Conservation (phyloP, 2,113 vertebrate species). For the Corythaeola cristata region DNA sequence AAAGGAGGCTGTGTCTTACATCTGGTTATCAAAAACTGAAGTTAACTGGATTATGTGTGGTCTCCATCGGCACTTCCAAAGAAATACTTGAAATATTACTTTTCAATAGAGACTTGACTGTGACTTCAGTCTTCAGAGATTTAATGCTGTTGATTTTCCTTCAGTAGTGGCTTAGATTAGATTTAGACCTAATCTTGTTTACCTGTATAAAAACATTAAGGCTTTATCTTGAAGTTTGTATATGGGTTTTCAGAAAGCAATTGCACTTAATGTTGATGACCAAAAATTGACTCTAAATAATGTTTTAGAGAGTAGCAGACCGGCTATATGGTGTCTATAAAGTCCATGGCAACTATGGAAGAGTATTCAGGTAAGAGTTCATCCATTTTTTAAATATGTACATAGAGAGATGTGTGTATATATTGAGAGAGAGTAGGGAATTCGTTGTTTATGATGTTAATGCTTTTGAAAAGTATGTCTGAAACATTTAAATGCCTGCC, state of each 20-base stretch:
- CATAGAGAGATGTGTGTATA: not conserved
- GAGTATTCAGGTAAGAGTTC: slow-evolving; percentile 91
- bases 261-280: not conserved
- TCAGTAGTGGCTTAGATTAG: not conserved
- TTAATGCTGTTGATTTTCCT: not conserved
- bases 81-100: not conserved
- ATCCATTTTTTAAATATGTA: not conserved
- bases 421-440: not conserved
- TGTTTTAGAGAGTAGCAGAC: slow-evolving; percentile 90
- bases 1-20: not conserved
- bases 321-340: slow-evolving; percentile 96
- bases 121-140: not conserved
- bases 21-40: not conserved
- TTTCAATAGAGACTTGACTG: not conserved
- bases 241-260: not conserved
- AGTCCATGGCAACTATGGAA: slow-evolving; percentile 95
- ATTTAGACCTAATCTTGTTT: not conserved
- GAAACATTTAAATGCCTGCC: not conserved
- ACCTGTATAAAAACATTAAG: not conserved
- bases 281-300: slow-evolving; percentile 30
- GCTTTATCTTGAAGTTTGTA: not conserved
- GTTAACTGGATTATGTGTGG: not conserved
- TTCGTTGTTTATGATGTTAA: not conserved
- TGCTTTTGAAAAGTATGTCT: not conserved
- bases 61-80: not conserved